phyloP scores from a whole-genome alignment of 2,113 vertebrate genomes.

The Corythoichthys haematopterus region DNA sequence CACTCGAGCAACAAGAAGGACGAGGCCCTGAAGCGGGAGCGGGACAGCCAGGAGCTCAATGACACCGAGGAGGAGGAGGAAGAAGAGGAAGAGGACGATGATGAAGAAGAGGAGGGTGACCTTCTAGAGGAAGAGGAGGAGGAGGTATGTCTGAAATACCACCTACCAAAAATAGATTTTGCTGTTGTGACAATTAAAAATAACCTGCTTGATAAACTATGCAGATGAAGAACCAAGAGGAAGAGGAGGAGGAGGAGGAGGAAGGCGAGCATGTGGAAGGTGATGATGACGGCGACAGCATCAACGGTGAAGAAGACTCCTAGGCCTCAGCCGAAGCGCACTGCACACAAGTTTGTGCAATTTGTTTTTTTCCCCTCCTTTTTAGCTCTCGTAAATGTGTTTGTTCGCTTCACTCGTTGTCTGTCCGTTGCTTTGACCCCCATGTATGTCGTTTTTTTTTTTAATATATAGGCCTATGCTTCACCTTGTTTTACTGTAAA shows the following conservation, averaged over 20 bases:
- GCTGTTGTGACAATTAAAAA: neutral
- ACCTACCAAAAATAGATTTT: neutral
- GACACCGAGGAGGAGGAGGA: slow-evolving; percentile 76
- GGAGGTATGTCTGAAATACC: slow-evolving; percentile 4
- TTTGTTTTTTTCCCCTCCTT: neutral
- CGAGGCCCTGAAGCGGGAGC: slow-evolving; percentile 73
- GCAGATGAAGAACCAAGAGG: slow-evolving; percentile 68
- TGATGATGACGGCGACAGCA: slow-evolving; percentile 63
- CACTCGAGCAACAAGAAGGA: slow-evolving; percentile 72
- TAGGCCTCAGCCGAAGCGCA: slow-evolving; percentile 33
- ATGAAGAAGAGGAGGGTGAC: slow-evolving; percentile 66
- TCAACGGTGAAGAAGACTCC: slow-evolving; percentile 70
- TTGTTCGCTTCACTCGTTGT: slow-evolving; percentile 26
- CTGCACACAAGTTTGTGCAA: slow-evolving; percentile 3
- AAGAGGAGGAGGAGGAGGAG: slow-evolving; percentile 74
- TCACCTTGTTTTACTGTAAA: slow-evolving; percentile 63
- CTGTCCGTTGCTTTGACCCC: slow-evolving; percentile 33
- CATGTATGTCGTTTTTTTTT: slow-evolving; percentile 53
- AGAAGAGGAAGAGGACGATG: slow-evolving; percentile 11
- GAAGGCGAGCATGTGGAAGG: slow-evolving; percentile 71
- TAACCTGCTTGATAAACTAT: neutral
- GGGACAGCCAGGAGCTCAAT: slow-evolving; percentile 70
- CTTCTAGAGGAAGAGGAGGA: slow-evolving; percentile 76
- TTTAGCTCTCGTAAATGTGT: slow-evolving; percentile 17
- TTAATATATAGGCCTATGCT: slow-evolving; percentile 45